phyloP scores from a whole-genome alignment of 2,888 invertebrate genomes.

The Spilarctia lutea region DNA sequence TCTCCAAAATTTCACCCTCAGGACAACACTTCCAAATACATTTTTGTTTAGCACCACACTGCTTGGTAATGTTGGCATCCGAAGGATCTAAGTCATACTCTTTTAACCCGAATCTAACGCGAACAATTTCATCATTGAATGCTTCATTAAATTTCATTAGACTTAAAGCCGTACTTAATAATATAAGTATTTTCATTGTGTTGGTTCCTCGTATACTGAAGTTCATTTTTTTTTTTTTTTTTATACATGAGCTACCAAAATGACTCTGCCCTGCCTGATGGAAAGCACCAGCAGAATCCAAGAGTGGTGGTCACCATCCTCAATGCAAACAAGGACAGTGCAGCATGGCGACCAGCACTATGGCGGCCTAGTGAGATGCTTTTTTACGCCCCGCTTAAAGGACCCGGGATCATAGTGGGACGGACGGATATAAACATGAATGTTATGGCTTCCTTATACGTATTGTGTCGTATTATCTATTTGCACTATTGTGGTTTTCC shows the following conservation, averaged over 20 bases:
- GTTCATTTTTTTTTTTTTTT: too few species aligned
- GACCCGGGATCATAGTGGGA: too few species aligned
- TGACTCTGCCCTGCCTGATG: too few species aligned
- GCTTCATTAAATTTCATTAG: conserved; percentile 19
- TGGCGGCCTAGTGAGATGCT: too few species aligned
- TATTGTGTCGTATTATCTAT: conserved; percentile 10
- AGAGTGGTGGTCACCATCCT: too few species aligned
- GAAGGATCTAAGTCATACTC: conserved; percentile 15
- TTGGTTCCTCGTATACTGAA: conserved; percentile 10
- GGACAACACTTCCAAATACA: conserved; percentile 29
- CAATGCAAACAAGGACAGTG: too few species aligned
- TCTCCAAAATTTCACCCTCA: conserved; percentile 13
- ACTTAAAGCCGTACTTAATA: neutral
- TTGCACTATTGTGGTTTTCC: conserved; percentile 13
- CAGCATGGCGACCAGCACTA: too few species aligned
- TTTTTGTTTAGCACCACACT: conserved; percentile 10
- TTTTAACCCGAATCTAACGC: conserved; percentile 11
- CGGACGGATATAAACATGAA: neutral
- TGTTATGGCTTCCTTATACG: conserved; percentile 3
- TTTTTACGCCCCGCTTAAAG: too few species aligned
- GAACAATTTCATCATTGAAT: conserved; percentile 7
- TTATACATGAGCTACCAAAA: too few species aligned
- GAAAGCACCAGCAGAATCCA: too few species aligned
- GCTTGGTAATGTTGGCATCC: conserved; percentile 11
- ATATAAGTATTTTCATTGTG: conserved; percentile 18